Evolutionary conservation across 1,140 invertebrate species (phyloP), one percentile per base, ranked within the genome.

Genomic region (Sitobion miscanthi): DNA sequence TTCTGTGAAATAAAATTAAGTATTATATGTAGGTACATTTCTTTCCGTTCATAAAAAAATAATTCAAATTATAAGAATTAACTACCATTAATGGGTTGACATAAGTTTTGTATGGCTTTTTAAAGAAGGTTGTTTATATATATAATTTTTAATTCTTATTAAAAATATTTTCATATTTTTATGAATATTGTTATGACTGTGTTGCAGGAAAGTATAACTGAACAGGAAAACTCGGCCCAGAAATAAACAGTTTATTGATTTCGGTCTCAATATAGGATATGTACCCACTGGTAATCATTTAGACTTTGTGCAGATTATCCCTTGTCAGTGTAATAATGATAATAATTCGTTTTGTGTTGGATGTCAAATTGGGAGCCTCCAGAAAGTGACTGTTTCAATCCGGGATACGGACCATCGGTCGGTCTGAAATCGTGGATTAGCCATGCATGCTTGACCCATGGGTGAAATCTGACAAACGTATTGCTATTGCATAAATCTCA

Each of bases 261-360:
- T 77, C 17, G 30, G 62, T 77, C n/a, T 77, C 62, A 77, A 77
- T 77, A 77, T 77, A n/a, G 62, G 30, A 77, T n/a, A 69, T 69
- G 4, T 69, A 77, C 30, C 30, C n/a, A 17, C 62, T 77, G 30
- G 62, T 77, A 77, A 77, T 77, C 62, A 77, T 77, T 77, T 77
- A 77, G 62, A 77, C 62, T 77, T 77, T 77, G 62, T 77, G n/a
- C 62, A 5, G 62, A 77, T 77, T 77, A 77, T 77, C 62, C 62
- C 62, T n/a, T 77, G 62, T 77, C 62, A 77, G 11, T 77, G n/a
- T 77, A n/a, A 77, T 77, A 77, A 77, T 77, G 62, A 77, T 77
- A 77, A 77, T n/a, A n/a, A 77, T 77, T 77, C 62, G 62, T 77
- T 77, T 77, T 77, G n/a, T 14, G 62, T n/a, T 17, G n/a, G 62